Evolutionary conservation across 2,797 vertebrate species (phyloP).

Genomic region (Pelobates cultripes): DNA sequence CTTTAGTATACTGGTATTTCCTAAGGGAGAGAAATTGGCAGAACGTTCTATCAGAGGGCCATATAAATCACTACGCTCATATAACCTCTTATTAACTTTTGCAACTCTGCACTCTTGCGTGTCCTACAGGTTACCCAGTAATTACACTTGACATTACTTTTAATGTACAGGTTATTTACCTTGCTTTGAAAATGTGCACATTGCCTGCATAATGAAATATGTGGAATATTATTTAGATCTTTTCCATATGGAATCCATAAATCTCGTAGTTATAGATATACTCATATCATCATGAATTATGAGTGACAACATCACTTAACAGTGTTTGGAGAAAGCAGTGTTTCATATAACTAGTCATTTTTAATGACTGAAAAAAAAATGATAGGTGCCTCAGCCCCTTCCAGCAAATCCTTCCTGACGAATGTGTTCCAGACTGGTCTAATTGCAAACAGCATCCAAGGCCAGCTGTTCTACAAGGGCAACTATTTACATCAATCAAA

Average conservation of each 20-base stretch:
- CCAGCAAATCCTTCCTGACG: conserved; percentile 48
- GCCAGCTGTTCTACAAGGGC: conserved; percentile 49
- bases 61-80: conserved; percentile 40
- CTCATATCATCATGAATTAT: conserved; percentile 39
- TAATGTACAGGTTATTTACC: conserved; percentile 47
- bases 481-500: conserved; percentile 53
- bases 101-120: conserved; percentile 22
- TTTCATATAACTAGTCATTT: conserved; percentile 39
- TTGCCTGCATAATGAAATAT: conserved; percentile 24
- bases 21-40: conserved; percentile 19
- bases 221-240: conserved; percentile 27
- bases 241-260: conserved; percentile 40
- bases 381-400: conserved; percentile 45
- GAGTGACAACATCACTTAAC: conserved; percentile 29
- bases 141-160: conserved; percentile 42
- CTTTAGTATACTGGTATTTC: conserved; percentile 25
- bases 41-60: not conserved
- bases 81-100: conserved; percentile 29
- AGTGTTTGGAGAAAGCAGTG: conserved; percentile 24
- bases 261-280: conserved; percentile 30
- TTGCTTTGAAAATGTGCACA: conserved; percentile 27
- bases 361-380: conserved; percentile 34
- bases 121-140: conserved; percentile 33
- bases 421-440: conserved; percentile 50
- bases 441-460: conserved; percentile 47